Percentiles rank a stretch among this genome's conserved stretches.
Conservation (phyloP, 2,888 invertebrate genomes). For the Chrysotoxum bicinctum region DNA sequence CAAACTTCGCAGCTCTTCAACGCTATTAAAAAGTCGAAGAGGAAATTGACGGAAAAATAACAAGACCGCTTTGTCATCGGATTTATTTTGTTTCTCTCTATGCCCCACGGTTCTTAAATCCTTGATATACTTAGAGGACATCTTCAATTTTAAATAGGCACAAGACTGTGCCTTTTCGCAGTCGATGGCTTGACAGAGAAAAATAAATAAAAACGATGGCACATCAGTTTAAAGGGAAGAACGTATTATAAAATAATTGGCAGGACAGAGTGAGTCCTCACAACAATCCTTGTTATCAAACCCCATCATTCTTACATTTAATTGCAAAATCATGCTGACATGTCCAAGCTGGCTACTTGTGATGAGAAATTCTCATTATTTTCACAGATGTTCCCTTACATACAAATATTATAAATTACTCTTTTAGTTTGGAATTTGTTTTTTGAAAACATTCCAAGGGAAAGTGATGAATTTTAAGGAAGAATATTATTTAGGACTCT, state of each 20-base stretch:
- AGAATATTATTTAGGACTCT: background rate
- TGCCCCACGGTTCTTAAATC: background rate
- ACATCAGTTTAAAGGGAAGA: background rate
- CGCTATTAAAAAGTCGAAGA: background rate
- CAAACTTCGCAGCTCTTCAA: background rate
- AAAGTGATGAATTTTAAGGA: background rate
- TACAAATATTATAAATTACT: background rate
- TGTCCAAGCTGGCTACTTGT: background rate
- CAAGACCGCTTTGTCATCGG: background rate
- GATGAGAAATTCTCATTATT: constrained; percentile 6
- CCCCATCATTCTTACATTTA: background rate
- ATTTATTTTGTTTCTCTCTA: background rate
- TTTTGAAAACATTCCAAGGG: background rate
- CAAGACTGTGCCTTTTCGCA: background rate
- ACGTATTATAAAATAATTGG: background rate
- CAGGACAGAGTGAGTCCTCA: background rate
- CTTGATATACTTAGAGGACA: background rate
- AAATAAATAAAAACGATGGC: background rate
- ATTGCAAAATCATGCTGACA: constrained; percentile 6
- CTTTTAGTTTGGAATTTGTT: background rate
- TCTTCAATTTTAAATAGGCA: background rate
- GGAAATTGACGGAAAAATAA: background rate
- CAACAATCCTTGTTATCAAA: background rate
- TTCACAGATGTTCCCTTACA: background rate
- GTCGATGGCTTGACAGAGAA: background rate